phyloP scores from a whole-genome alignment of 2,797 vertebrate species.

The Catharus ustulatus region DNA sequence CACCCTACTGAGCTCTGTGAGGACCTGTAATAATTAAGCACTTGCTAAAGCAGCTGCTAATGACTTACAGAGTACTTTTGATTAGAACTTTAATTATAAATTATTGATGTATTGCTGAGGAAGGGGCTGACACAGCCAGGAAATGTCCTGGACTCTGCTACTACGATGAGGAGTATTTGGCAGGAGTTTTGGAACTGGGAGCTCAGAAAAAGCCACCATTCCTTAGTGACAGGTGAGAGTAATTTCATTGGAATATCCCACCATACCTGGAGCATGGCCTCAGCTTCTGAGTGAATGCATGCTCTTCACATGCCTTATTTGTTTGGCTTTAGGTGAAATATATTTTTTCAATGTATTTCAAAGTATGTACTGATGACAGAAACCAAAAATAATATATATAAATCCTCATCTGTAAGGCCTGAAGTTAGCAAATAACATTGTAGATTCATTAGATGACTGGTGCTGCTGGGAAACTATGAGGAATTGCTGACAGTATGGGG shows the following conservation, averaged over 20 bases:
- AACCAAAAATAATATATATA: background rate
- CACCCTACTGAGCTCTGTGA: background rate
- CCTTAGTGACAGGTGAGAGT: background rate
- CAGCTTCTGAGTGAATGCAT: background rate
- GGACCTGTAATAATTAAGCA: slow-evolving; percentile 16
- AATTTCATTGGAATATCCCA: background rate
- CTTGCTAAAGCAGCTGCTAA: slow-evolving; percentile 7
- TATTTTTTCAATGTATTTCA: background rate
- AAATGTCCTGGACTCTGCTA: background rate
- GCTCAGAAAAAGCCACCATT: background rate
- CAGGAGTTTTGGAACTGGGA: background rate
- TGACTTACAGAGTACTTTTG: background rate
- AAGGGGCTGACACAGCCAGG: background rate
- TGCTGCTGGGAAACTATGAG: background rate
- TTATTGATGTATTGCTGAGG: background rate
- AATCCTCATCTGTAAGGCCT: background rate
- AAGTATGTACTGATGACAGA: background rate
- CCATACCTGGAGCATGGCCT: accelerated
- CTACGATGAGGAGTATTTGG: background rate
- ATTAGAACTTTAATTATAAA: background rate
- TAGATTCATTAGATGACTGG: background rate
- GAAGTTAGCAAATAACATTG: background rate
- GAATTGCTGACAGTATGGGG: background rate
- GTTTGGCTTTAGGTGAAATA: too few species aligned
- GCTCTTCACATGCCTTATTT: background rate